These are phyloP conservation scores for Tuberolachnus salignus DNA, from an alignment of 2,888 invertebrate genomes.

Conservation along the genomic window DNA sequence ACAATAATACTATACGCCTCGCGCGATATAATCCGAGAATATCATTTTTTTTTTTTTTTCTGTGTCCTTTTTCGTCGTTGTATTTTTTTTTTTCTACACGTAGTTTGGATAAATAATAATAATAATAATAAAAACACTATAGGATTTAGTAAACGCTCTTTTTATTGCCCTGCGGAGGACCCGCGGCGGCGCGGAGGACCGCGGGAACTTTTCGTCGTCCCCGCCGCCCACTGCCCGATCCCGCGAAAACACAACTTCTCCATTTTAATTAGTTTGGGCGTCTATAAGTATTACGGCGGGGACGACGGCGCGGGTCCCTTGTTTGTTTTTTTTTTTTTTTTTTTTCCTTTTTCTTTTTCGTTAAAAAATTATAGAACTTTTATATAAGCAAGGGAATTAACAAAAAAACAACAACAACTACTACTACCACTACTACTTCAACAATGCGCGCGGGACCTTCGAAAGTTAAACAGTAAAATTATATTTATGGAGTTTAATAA, in stretches of 20 bases:
- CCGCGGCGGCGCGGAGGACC: constrained; percentile 24
- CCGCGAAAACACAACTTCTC: constrained; percentile 52
- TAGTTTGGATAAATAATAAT: constrained; percentile 8
- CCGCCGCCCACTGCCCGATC: not conserved
- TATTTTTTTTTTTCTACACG: not conserved
- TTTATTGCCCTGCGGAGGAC: constrained; percentile 43
- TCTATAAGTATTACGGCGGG: not conserved
- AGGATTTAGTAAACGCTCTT: constrained; percentile 42
- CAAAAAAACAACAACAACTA: constrained; percentile 26
- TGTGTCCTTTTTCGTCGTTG: not conserved
- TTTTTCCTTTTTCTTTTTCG: not conserved
- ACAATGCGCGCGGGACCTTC: constrained; percentile 33
- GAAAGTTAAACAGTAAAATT: constrained; percentile 54
- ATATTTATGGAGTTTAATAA: constrained; percentile 55
- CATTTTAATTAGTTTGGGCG: constrained; percentile 54
- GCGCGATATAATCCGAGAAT: constrained; percentile 12
- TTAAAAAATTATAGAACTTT: constrained; percentile 55
- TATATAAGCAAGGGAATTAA: constrained; percentile 55
- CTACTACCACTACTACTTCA: not conserved
- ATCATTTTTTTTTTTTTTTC: constrained; percentile 1
- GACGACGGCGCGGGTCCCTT: not conserved
- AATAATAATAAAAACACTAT: not conserved
- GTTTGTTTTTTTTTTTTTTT: constrained; percentile 17
- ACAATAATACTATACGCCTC: not conserved
- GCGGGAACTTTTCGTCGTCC: constrained; percentile 38